Evolutionary conservation across 2,888 invertebrate species (phyloP).

Genomic region (Orthosia cruda): DNA sequence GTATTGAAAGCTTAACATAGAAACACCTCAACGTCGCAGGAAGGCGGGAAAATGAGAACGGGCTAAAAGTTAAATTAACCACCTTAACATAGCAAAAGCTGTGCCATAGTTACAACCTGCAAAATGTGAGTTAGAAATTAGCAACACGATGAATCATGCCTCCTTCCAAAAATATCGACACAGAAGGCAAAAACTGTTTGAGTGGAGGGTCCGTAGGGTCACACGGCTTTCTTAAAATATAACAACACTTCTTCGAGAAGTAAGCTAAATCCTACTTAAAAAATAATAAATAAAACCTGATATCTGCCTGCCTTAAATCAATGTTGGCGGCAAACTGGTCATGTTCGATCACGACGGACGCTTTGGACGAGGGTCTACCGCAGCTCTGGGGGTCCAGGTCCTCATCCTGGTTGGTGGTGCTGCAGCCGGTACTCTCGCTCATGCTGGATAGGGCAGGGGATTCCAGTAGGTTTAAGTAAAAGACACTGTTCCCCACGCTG

Average conservation of each 20-base stretch:
- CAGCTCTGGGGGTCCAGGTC: conserved; percentile 67
- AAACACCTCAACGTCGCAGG: neutral
- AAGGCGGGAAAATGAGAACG: neutral
- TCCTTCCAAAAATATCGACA: too few relatives aligned
- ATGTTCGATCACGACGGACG: conserved; percentile 76
- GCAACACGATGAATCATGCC: too few relatives aligned
- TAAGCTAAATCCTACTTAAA: neutral
- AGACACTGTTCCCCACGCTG: conserved; percentile 41
- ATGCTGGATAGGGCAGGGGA: conserved; percentile 70
- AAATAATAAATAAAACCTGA: conserved; percentile 48
- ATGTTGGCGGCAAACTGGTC: conserved; percentile 84
- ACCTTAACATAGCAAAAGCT: too few relatives aligned
- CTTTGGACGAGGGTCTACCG: conserved; percentile 51
- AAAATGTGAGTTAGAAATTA: too few relatives aligned
- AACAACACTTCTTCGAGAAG: neutral
- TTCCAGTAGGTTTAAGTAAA: conserved; percentile 43
- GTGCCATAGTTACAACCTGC: too few relatives aligned
- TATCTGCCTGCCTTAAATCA: conserved; percentile 78
- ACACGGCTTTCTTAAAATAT: too few relatives aligned
- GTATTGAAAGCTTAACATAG: neutral
- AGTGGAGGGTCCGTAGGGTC: too few relatives aligned
- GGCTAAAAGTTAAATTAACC: neutral
- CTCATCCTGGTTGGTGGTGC: conserved; percentile 76
- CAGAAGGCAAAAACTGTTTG: too few relatives aligned
- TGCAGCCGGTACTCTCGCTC: conserved; percentile 82